Evolutionary conservation across 2,888 invertebrate genomes (phyloP).

Genomic region (Melanargia galathea): DNA sequence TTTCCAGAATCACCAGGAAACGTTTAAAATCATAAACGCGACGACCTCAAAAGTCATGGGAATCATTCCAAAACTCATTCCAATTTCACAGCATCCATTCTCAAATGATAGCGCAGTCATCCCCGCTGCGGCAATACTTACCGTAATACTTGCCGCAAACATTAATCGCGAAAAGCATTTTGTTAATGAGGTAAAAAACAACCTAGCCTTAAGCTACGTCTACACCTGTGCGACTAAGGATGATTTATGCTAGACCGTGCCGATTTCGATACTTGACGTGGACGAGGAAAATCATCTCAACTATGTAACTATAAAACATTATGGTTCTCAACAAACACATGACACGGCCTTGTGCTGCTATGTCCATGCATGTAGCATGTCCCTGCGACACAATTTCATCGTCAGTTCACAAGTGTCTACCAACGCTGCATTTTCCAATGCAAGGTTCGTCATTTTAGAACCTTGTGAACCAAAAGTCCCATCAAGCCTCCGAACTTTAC

Average conservation of each 20-base stretch:
- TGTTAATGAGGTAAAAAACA: conserved; percentile 76
- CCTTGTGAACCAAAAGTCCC: too few species aligned
- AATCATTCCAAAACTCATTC: conserved; percentile 33
- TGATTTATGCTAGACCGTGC: neutral
- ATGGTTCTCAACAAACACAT: too few species aligned
- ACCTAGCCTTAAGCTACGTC: conserved; percentile 57
- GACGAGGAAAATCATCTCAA: neutral
- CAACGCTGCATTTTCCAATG: too few species aligned
- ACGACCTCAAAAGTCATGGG: conserved; percentile 27
- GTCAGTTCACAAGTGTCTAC: too few species aligned
- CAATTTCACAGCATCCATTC: conserved; percentile 35
- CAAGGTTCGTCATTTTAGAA: too few species aligned
- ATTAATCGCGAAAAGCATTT: conserved; percentile 51
- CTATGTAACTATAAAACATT: too few species aligned
- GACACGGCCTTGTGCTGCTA: too few species aligned
- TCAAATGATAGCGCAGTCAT: conserved; percentile 40
- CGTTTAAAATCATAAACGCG: conserved; percentile 23
- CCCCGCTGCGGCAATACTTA: conserved; percentile 46
- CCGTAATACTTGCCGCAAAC: conserved; percentile 47
- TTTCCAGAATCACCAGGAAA: conserved; percentile 16
- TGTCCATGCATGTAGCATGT: too few species aligned
- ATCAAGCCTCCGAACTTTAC: too few species aligned
- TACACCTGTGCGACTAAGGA: conserved; percentile 18
- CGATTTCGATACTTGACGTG: neutral
- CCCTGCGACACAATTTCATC: too few species aligned